Percentiles rank a stretch among this genome's conserved stretches.
phyloP scores from a whole-genome alignment of 2,113 vertebrate species.

The Potamarius usumacintae region DNA sequence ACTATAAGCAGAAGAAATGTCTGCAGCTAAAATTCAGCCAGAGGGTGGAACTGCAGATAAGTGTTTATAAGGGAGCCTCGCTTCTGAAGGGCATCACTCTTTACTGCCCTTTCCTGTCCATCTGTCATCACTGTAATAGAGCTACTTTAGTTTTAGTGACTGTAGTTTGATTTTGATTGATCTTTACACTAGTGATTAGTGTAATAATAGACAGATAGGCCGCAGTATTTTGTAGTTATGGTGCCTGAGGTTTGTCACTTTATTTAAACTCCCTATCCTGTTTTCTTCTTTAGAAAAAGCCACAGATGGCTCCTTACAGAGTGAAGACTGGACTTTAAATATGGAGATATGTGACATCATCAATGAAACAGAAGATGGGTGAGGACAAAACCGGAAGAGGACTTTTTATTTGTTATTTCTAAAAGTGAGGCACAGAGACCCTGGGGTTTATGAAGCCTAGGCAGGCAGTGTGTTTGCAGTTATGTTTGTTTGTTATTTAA shows the following conservation, averaged over 20 bases:
- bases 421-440: neutral
- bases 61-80: neutral
- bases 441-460: neutral
- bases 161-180: too few species aligned
- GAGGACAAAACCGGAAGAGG: conserved; percentile 49
- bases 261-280: neutral
- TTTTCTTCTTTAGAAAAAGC: conserved; percentile 83
- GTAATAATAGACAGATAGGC: too few species aligned
- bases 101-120: neutral
- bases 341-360: conserved; percentile 99
- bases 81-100: neutral
- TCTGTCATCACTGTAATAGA: neutral
- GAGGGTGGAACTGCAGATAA: neutral
- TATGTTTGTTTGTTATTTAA: neutral
- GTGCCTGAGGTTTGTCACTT: neutral
- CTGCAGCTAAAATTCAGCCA: neutral
- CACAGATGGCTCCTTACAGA: conserved; percentile 94
- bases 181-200: neutral
- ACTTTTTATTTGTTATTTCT: too few species aligned
- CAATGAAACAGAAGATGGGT: conserved; percentile 99
- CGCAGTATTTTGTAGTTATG: neutral
- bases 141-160: neutral
- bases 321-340: conserved; percentile 97
- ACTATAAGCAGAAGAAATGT: too few species aligned
- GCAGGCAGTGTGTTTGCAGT: neutral